A percentile compares a stretch with the other conserved stretches of the same genome.
Evolutionary conservation across 2,113 vertebrate genomes (phyloP).

Genomic region (Melierax canorus): DNA sequence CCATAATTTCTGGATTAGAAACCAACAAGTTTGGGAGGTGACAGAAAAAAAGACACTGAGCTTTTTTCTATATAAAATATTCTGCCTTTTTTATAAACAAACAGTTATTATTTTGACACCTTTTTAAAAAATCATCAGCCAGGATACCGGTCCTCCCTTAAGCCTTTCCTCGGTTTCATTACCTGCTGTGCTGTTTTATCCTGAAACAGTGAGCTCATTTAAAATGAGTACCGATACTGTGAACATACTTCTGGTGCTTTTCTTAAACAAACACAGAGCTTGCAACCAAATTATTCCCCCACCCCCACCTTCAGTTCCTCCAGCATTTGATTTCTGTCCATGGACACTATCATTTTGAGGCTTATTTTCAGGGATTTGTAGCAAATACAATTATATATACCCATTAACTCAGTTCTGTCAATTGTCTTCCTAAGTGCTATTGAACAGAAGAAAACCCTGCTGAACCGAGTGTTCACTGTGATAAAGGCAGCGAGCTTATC

Average conservation of each 20-base stretch:
- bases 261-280: conserved; percentile 30
- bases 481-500: neutral
- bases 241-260: conserved; percentile 57
- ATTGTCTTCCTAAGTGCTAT: neutral
- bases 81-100: neutral
- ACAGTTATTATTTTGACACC: neutral
- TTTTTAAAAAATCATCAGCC: conserved; percentile 23
- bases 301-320: neutral
- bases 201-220: conserved; percentile 31
- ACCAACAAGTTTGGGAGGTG: conserved; percentile 8
- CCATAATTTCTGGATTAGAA: conserved; percentile 73
- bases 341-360: neutral
- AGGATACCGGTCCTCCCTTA: conserved; percentile 26
- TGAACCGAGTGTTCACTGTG: neutral
- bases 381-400: neutral
- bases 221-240: conserved; percentile 37
- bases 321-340: neutral
- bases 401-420: neutral
- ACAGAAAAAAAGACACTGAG: neutral
- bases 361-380: neutral
- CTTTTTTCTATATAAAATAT: conserved; percentile 21
- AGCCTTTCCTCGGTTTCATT: conserved; percentile 26
- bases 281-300: neutral
- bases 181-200: conserved; percentile 35
- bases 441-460: neutral